Base-by-base conservation (phyloP, 1,140 invertebrate species). In the Phenacoccus solenopsis region DNA sequence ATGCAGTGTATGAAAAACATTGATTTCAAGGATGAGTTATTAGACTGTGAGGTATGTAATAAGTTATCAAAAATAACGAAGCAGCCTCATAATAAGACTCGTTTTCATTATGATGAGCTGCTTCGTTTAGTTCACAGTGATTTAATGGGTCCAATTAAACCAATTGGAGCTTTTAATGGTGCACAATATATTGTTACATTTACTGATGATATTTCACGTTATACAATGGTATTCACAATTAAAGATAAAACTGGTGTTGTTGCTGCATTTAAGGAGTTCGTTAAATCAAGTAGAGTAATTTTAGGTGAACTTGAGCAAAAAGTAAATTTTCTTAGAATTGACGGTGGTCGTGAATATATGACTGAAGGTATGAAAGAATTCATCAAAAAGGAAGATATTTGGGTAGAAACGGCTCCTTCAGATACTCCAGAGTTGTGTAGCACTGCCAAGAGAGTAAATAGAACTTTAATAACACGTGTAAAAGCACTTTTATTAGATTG, bases 271-370 rank as follows among this genome's bases (percentile, higher is more conserved):
- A 5, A 7, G 20, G 56, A 59, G 21, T 59, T 59, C 20, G 7
- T 59, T 59, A 59, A 59, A 59, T 5, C 20, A 9, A 59, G 13
- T 16, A 7, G 56, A 59, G 5, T 7, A 5, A 10, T 20, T 10
- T 7, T 59, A 20, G 56, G 56, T 5, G 20, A 59, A 9, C 20
- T n/a, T 10, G 20, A 16, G 4, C 4, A 5, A 16, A 59, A 59
- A 59, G 21, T 59, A 9, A 7, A 59, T 20, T 20, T 16, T 22
- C 21, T 59, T 4, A 5, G 56, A 9, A 59, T 59, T 59, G 80
- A 82, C 67, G 81, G 82, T 74, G 80, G 80, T 2, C 74, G 25
- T 16, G 80, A 82, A 72, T 80, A 79, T 73, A 25, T 74, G 0
- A 79, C 75, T 68, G 71, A 73, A 16, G 68, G 74, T 0, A 78